Percentiles rank a stretch among this genome's conserved stretches.
phyloP scores from a whole-genome alignment of 37 sponge, comb jelly and placozoan genomes.

The Geodia barretti region DNA sequence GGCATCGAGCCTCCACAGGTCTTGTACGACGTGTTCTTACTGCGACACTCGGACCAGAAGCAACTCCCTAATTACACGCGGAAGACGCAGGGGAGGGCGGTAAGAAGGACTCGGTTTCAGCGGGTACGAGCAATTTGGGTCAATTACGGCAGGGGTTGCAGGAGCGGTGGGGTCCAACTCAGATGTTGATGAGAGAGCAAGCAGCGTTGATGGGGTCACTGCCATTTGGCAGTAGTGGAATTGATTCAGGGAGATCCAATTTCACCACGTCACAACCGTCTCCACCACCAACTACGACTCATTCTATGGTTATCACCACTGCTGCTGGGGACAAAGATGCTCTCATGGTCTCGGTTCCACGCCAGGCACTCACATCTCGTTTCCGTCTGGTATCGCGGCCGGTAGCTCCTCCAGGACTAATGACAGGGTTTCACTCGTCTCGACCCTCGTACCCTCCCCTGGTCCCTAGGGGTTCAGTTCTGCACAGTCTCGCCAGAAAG shows the following conservation, averaged over 20 bases:
- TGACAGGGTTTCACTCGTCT: background rate
- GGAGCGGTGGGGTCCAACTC: background rate
- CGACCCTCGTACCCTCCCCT: background rate
- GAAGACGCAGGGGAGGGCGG: background rate
- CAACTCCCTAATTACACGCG: background rate
- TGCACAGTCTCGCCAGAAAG: constrained; percentile 58
- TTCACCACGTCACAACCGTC: constrained; percentile 14
- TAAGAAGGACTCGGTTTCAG: background rate
- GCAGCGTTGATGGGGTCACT: too few species aligned
- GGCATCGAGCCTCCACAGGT: constrained; percentile 40
- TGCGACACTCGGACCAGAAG: background rate
- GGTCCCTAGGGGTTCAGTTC: background rate
- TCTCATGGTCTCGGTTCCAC: constrained; percentile 43
- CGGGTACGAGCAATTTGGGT: background rate
- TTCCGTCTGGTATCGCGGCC: background rate
- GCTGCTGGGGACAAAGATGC: background rate
- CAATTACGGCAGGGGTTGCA: background rate
- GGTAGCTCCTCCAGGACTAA: background rate
- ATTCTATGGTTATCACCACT: background rate
- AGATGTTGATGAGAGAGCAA: too few species aligned
- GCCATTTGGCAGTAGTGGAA: too few species aligned
- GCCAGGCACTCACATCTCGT: background rate
- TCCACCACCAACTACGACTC: background rate
- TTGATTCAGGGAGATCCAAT: too few species aligned
- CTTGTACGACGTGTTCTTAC: constrained; percentile 35